A percentile compares a stretch with the other conserved stretches of the same genome.
Evolutionary conservation across 2,888 invertebrate species (phyloP).

Genomic region (Escarpia spicata): DNA sequence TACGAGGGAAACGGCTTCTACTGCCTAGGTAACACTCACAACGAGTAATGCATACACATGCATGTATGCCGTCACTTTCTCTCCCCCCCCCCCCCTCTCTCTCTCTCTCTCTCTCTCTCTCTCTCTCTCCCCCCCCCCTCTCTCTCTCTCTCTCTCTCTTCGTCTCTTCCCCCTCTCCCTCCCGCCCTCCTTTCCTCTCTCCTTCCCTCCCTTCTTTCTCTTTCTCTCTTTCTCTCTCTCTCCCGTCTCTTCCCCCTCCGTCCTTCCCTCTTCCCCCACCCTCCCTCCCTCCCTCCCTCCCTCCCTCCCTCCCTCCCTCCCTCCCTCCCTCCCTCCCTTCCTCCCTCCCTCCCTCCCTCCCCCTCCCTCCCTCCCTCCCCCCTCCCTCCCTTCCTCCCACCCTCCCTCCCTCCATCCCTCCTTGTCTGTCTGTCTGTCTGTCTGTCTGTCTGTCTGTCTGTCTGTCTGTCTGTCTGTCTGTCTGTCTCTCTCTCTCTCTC

Average conservation of each 20-base stretch:
- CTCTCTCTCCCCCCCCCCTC: background rate
- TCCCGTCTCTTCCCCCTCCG: background rate
- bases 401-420: background rate
- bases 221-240: background rate
- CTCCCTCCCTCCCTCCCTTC: too few relatives aligned
- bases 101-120: background rate
- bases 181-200: too few relatives aligned
- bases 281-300: background rate
- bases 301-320: background rate
- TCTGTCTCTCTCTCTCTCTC: background rate
- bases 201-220: background rate
- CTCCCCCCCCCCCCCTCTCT: background rate
- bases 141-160: background rate
- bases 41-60: background rate
- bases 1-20: slow-evolving; percentile 24
- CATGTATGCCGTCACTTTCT: background rate
- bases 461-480: background rate
- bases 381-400: background rate
- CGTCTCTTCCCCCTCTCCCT: too few relatives aligned
- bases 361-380: background rate
- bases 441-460: background rate
- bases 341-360: background rate
- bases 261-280: background rate
- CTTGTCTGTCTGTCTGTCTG: background rate
- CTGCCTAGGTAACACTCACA: slow-evolving; percentile 14